Percentiles rank a stretch among this genome's conserved stretches.
Evolutionary conservation across 2,113 vertebrate genomes (phyloP).

Genomic region (Amphiprion ocellaris): DNA sequence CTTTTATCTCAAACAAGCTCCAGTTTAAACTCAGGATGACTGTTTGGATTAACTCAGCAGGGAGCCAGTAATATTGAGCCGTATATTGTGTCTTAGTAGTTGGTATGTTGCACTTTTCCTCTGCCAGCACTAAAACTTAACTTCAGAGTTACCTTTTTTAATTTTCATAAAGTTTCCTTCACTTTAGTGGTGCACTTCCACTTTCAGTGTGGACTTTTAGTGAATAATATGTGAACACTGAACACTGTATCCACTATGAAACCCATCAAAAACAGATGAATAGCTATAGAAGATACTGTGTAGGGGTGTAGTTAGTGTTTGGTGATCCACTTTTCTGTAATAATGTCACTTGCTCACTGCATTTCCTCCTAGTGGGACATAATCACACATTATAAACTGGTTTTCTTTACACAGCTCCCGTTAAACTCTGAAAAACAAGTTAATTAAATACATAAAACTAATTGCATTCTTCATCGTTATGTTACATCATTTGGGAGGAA

Average conservation of each 20-base stretch:
- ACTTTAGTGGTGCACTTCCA: background rate
- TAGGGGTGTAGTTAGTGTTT: too few relatives aligned
- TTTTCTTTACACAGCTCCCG: too few relatives aligned
- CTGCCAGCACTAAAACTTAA: too few relatives aligned
- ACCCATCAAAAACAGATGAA: background rate
- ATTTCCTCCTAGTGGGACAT: background rate
- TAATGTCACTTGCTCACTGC: background rate
- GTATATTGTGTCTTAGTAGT: background rate
- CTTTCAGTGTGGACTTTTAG: background rate
- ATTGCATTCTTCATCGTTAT: too few relatives aligned
- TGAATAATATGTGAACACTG: background rate
- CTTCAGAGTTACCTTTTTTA: background rate
- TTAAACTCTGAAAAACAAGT: too few relatives aligned
- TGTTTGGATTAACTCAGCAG: background rate
- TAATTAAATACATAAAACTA: too few relatives aligned
- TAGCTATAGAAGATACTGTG: background rate
- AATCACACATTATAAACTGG: background rate
- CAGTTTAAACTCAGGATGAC: slow-evolving; percentile 8
- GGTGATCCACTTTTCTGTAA: too few relatives aligned
- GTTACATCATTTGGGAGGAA: too few relatives aligned
- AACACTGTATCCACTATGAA: background rate
- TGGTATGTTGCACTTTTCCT: background rate
- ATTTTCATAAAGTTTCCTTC: background rate
- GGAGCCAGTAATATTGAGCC: background rate
- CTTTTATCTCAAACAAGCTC: background rate